Evolutionary conservation across 1,140 invertebrate species (phyloP), one percentile per base, ranked within the genome.

Genomic region (Cydia fagiglandana): DNA sequence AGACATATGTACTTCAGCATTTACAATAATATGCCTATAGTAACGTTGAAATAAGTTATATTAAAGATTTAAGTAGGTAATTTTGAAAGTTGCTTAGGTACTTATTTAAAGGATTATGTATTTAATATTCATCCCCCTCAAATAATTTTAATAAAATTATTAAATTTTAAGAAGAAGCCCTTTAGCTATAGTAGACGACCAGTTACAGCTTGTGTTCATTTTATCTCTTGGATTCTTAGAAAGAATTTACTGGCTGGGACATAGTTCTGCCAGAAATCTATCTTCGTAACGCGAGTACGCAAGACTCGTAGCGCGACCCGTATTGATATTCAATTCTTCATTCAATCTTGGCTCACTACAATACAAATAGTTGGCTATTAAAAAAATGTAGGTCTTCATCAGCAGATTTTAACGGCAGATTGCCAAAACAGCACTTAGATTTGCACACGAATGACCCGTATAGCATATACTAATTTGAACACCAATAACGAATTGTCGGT

Each of bases 291-390:
- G 56, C 20, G 56, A 61, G 20, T 61, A 61, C 56, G 56, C 56
- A 61, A 61, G 56, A 61, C 56, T 61, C 13, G 45, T 41, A 74
- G 66, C 66, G 66, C 66, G n/a, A 70, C 38, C 34, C 24, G 66
- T 70, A 80, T 80, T 76, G 76, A 79, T 84, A 82, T 80, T 73
- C 80, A 64, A 73, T 28, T 73, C 75, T 80, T 77, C 47, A 76
- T 79, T 64, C 78, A 78, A 76, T 79, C 75, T 83, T 83, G 83
- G 81, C 84, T 75, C 77, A 45, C 68, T 24, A 77, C 66, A 80
- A 81, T 86, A 83, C 75, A 86, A 88, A 88, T 84, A 87, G 80
- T 89, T 89, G 88, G 86, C 86, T 86, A 77, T 76, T 78, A 73
- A 76, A 75, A 74, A 68, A 78, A 80, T 74, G 76, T 53, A 83